A percentile compares a stretch with the other conserved stretches of the same genome.
Conservation (phyloP, 2,888 invertebrate species). For the Eupithecia tripunctaria region DNA sequence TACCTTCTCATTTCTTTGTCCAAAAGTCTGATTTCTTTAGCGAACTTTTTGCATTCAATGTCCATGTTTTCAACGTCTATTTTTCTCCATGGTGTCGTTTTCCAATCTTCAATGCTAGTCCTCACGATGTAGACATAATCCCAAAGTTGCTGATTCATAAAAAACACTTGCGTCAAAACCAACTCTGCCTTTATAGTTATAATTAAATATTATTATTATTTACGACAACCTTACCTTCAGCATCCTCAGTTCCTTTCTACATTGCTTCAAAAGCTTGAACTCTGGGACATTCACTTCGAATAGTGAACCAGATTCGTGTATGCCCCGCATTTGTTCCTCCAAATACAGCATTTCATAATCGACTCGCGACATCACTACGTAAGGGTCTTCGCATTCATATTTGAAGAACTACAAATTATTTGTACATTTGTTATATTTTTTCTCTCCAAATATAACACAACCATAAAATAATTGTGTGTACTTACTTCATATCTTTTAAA, state of each 20-base stretch:
- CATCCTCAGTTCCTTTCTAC: slow-evolving; percentile 94
- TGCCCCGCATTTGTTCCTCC: slow-evolving; percentile 93
- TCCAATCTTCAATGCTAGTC: slow-evolving; percentile 98
- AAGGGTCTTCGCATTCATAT: slow-evolving; percentile 90
- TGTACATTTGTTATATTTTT: not conserved
- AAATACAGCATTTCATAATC: slow-evolving; percentile 90
- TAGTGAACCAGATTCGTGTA: slow-evolving; percentile 95
- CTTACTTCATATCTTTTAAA: slow-evolving; percentile 89
- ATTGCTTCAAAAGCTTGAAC: slow-evolving; percentile 95
- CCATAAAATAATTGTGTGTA: slow-evolving; percentile 8
- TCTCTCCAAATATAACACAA: not conserved
- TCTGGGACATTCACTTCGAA: slow-evolving; percentile 98
- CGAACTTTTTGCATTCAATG: slow-evolving; percentile 98
- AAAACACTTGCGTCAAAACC: not conserved
- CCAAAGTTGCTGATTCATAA: slow-evolving; percentile 92
- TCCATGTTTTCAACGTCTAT: slow-evolving; percentile 99
- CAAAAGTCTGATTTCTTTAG: slow-evolving; percentile 94
- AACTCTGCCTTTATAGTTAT: not conserved
- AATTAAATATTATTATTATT: not conserved
- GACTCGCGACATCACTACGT: slow-evolving; percentile 90
- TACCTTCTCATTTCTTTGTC: slow-evolving; percentile 97
- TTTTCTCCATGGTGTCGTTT: slow-evolving; percentile 97
- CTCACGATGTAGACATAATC: slow-evolving; percentile 96
- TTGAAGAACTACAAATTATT: slow-evolving; percentile 85
- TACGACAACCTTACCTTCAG: slow-evolving; percentile 86